Base-by-base conservation (phyloP, 1,140 invertebrate genomes). In the Drosophila guanche region DNA sequence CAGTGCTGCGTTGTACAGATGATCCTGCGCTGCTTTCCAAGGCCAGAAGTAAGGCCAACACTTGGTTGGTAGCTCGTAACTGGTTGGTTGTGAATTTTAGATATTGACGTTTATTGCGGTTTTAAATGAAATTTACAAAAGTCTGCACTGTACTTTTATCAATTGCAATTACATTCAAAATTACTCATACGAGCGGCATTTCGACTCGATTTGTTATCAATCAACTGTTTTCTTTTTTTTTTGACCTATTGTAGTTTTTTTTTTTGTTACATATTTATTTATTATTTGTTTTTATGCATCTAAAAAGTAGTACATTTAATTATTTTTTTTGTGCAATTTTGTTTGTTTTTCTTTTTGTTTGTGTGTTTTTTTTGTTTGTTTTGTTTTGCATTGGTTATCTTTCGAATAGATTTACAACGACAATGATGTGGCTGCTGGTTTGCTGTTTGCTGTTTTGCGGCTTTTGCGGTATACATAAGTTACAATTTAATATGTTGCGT, bases 401-500 rank as follows among this genome's bases (percentile, higher is more conserved):
- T 53, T 33, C 66, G 46, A 66, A 57, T 69, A 29, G 40, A 59
- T 83, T 83, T 55, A 59, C 67, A 81, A 76, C 55, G 54, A 67
- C 70, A 23, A 69, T 62, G 51, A 45, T 58, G 41, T 45, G 62
- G 56, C 40, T 65, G 54, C 22, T 74, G 69, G 60, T 60, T 12
- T 33, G 37, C 33, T 53, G 45, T 48, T 27, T 45, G 22, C 33
- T 65, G 53, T 40, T 45, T 20, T 20, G 16, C 16, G 16, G 16
- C 16, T 20, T 20, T 66, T 76, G 75, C 69, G 83, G 83, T 88
- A 88, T 88, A 88, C 83, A 88, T 88, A 88, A 88, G 83, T 88
- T 88, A 88, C 83, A 76, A 77, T 88, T 75, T 69, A 83, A 88
- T 88, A 88, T 88, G 83, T 78, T 89, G 76, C 70, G 62, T 88